phyloP scores from a whole-genome alignment of 2,113 vertebrate species.

The Labeo catla region DNA sequence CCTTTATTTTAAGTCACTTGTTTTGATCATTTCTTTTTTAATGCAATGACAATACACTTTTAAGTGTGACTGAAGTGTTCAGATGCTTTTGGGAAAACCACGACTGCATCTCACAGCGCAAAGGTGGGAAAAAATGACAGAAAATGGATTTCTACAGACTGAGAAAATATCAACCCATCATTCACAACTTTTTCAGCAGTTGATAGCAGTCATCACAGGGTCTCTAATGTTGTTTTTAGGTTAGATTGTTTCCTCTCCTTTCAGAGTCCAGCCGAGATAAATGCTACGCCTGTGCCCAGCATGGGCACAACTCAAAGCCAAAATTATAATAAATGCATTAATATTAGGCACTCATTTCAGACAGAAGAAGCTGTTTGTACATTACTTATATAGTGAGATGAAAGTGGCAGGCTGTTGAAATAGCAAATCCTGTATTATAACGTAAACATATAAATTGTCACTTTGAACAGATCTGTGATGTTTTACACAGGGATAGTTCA shows the following conservation, averaged over 20 bases:
- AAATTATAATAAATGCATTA: not conserved
- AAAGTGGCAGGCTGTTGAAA: not conserved
- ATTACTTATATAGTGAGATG: not conserved
- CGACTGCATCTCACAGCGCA: not conserved
- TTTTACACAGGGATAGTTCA: not conserved
- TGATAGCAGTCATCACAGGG: not conserved
- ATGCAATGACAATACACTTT: not conserved
- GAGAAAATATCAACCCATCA: not conserved
- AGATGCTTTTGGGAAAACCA: not conserved
- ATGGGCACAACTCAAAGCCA: not conserved
- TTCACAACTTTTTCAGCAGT: not conserved
- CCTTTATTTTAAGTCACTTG: not conserved
- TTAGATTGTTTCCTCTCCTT: not conserved
- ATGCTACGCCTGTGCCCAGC: not conserved
- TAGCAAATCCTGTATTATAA: not conserved
- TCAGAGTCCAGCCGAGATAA: constrained; percentile 23
- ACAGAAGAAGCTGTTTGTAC: not conserved
- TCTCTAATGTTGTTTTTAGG: constrained; percentile 4
- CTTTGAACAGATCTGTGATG: not conserved
- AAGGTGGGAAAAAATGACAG: not conserved
- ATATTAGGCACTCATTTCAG: constrained; percentile 9
- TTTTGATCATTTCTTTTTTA: not conserved
- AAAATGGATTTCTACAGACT: constrained; percentile 5
- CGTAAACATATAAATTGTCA: not conserved
- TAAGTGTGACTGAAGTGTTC: not conserved